Evolutionary conservation across 2,888 invertebrate genomes (phyloP).

Genomic region (Stegana nigrithorax): DNA sequence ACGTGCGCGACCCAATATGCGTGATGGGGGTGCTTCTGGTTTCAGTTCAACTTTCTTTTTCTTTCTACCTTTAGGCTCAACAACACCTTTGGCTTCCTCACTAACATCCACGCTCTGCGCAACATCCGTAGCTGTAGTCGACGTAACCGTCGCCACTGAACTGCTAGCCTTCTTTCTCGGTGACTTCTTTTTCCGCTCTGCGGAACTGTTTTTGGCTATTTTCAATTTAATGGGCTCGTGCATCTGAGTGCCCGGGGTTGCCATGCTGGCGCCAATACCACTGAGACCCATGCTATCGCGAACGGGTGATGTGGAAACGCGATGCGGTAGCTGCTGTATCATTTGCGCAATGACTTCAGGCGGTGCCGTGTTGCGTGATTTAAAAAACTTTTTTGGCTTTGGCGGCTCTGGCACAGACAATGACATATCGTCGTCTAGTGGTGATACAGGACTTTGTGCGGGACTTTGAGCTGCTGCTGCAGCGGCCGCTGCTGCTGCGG

Average conservation of each 20-base stretch:
- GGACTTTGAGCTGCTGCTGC: conserved; percentile 43
- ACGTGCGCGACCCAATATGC: conserved; percentile 70
- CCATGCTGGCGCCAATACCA: conserved; percentile 20
- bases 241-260: conserved; percentile 20
- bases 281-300: conserved; percentile 45
- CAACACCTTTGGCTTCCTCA: conserved; percentile 36
- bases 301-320: conserved; percentile 61
- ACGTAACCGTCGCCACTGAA: conserved; percentile 18
- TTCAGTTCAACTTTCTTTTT: conserved; percentile 65
- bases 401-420: conserved; percentile 69
- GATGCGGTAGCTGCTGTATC: conserved; percentile 64
- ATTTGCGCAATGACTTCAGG: conserved; percentile 69
- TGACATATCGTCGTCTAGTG: conserved; percentile 58
- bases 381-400: conserved; percentile 91
- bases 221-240: conserved; percentile 65
- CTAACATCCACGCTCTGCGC: conserved; percentile 20
- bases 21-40: conserved; percentile 64
- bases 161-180: conserved; percentile 45
- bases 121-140: conserved; percentile 23
- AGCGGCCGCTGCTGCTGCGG: conserved; percentile 41
- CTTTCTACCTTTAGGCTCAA: conserved; percentile 42
- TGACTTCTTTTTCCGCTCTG: conserved; percentile 65
- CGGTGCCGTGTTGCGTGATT: conserved; percentile 80
- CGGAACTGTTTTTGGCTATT: conserved; percentile 59
- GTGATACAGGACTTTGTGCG: conserved; percentile 50